Evolutionary conservation across 2,888 invertebrate genomes (phyloP), one percentile per base, ranked within the genome.

Genomic region (Anagyrus pseudococci): DNA sequence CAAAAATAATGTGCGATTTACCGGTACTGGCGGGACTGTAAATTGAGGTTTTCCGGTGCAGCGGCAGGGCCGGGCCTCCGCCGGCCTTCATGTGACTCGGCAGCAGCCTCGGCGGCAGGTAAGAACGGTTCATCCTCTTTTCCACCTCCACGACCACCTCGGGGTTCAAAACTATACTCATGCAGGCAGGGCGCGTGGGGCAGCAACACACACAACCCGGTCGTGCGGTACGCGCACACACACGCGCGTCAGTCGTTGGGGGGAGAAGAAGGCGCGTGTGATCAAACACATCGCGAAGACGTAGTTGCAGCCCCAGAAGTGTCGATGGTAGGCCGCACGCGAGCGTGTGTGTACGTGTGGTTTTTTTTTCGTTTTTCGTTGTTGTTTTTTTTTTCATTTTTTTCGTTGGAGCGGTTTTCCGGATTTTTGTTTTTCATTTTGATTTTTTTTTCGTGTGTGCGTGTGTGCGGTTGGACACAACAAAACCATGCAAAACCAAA

Each of bases 61-160:
- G 80, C 62, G 79, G 72, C 71, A 77, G 74, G 60, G 78, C 66
- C 56, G 79, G 70, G 54, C 74, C 75, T 17, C 66, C 66, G 53
- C 69, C 69, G 29, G 26, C 43, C 70, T 78, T 78, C 66, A 79
- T 75, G 77, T 74, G 81, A 79, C 74, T 75, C 69, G 82, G 82
- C 75, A 86, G 86, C 76, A 89, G 84, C 52, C 88, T 87, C 66
- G 92, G 88, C 57, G 92, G 92, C 74, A 91, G 84, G 63, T 79
- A 78, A 70, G 76, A 75, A 74, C 85, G 82, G 79, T 91, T 90
- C 93, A 94, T 94, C 78, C 94, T 87, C 73, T 90, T 89, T 83
- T 94, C 94, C 71, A 94, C 93, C 80, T 94, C 94, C 87, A 91
- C 89, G 72, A 93, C 90, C 82, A 94, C 85, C 81, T 94, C 93